Conservation (phyloP, 2,113 vertebrate species). For the Grammomys dolichurus region DNA sequence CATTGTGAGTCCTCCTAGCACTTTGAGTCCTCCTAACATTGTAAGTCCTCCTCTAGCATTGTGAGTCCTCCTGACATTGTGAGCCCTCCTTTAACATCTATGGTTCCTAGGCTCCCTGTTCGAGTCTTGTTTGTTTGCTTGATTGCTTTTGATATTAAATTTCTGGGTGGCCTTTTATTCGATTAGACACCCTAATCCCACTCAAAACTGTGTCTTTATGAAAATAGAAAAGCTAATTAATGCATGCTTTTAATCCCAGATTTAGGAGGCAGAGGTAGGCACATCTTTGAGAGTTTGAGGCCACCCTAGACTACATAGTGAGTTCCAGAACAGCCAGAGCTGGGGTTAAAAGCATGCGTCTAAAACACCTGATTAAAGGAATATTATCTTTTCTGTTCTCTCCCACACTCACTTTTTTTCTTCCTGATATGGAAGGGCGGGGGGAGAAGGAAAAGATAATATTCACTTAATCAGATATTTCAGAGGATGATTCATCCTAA, state of each 20-base stretch:
- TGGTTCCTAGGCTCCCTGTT: neutral
- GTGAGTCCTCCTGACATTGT: too few relatives aligned
- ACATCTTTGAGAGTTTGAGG: neutral
- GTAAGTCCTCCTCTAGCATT: too few relatives aligned
- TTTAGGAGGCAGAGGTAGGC: neutral
- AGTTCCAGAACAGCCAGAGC: neutral
- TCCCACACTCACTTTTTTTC: neutral
- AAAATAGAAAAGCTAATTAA: neutral
- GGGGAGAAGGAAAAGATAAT: neutral
- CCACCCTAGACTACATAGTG: neutral
- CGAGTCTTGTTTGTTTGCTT: neutral
- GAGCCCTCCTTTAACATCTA: neutral
- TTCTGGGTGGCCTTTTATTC: conserved; percentile 17
- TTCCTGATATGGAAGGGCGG: neutral
- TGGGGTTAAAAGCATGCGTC: neutral
- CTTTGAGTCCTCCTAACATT: too few relatives aligned
- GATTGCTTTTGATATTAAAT: neutral
- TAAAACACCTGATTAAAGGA: neutral
- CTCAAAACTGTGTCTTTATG: neutral
- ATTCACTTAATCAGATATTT: conserved; percentile 22
- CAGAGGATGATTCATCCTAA: neutral
- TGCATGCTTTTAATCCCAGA: neutral
- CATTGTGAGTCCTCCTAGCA: too few relatives aligned
- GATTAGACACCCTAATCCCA: neutral
- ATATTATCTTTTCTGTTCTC: neutral